Conservation (phyloP, 2,888 invertebrate species). For the Limenitis camilla region DNA sequence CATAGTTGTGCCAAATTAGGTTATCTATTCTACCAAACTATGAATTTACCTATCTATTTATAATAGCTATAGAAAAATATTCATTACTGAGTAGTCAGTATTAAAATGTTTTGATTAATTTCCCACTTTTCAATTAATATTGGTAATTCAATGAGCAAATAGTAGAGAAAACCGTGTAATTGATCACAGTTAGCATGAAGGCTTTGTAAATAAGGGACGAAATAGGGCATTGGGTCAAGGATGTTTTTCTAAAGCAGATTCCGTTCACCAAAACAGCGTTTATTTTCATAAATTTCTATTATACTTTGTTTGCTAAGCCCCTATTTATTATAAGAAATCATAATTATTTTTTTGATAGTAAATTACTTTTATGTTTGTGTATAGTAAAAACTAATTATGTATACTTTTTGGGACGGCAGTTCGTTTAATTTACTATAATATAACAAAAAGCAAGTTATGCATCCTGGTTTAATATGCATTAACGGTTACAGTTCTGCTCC, state of each 20-base stretch:
- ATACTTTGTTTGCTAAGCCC: conserved; percentile 3
- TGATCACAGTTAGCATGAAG: conserved; percentile 12
- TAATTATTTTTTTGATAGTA: not conserved
- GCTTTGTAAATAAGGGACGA: conserved; percentile 26
- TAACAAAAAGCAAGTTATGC: too few species aligned
- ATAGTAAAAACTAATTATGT: not conserved
- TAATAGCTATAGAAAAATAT: too few species aligned
- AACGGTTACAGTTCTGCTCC: too few species aligned
- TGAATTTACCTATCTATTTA: too few species aligned
- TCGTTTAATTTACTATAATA: too few species aligned
- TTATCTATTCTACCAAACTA: too few species aligned
- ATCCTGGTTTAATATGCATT: too few species aligned
- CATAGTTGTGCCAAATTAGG: too few species aligned
- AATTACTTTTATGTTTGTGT: not conserved
- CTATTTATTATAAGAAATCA: conserved; percentile 1
- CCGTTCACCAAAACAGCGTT: conserved; percentile 13
- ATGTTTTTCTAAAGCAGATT: conserved; percentile 24
- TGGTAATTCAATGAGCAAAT: not conserved
- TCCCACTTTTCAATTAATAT: not conserved
- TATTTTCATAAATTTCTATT: conserved; percentile 9
- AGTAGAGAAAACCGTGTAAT: conserved; percentile 4
- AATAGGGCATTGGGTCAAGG: conserved; percentile 55
- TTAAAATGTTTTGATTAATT: too few species aligned
- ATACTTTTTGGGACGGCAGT: too few species aligned
- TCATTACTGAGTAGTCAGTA: too few species aligned